These are phyloP conservation scores for Lemur catta DNA, from an alignment of 2,797 vertebrate species.

Conservation along the genomic window DNA sequence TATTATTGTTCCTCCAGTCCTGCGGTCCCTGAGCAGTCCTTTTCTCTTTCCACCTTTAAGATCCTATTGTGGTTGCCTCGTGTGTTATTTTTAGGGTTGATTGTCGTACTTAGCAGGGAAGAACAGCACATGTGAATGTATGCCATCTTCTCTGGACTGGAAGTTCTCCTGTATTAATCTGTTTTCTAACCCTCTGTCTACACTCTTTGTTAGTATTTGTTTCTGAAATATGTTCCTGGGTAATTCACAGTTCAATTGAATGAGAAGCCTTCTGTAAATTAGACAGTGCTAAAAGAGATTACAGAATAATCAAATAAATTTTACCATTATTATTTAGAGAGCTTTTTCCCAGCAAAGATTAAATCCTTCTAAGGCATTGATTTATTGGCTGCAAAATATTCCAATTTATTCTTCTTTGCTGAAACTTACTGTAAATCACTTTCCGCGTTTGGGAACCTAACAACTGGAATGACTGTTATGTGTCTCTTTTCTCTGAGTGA, in stretches of 20 bases:
- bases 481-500: background rate
- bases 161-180: background rate
- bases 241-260: constrained; percentile 37
- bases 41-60: background rate
- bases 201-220: background rate
- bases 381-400: constrained; percentile 1
- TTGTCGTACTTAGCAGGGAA: background rate
- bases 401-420: background rate
- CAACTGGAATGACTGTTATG: background rate
- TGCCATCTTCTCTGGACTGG: background rate
- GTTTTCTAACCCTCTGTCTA: background rate
- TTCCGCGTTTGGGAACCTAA: background rate
- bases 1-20: background rate
- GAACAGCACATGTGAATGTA: background rate
- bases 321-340: constrained; percentile 32
- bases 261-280: constrained; percentile 50
- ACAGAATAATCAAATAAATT: background rate
- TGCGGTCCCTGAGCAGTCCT: background rate
- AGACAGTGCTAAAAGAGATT: background rate
- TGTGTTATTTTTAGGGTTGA: background rate
- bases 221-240: constrained; percentile 31
- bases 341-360: background rate
- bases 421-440: background rate
- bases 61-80: background rate
- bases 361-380: background rate